Conservation (phyloP, 37 sponge, comb jelly and placozoan species). For the Aplysina aerophoba region DNA sequence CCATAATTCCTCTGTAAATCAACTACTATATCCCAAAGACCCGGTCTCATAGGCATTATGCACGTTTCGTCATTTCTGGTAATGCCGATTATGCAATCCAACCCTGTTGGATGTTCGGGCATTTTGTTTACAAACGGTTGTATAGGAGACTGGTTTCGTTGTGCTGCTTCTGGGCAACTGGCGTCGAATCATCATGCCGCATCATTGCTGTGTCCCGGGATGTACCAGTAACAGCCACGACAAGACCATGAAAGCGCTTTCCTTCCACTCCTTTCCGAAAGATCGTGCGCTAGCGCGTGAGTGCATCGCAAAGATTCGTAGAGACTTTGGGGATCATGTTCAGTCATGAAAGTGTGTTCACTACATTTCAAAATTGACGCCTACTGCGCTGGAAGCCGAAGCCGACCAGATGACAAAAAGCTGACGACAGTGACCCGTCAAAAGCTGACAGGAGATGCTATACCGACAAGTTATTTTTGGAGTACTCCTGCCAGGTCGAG, state of each 20-base stretch:
- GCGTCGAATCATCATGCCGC: constrained; percentile 18
- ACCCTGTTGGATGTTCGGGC: constrained; percentile 23
- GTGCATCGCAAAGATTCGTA: constrained; percentile 41
- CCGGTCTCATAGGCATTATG: constrained; percentile 26
- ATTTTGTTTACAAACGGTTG: neutral
- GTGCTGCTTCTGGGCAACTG: constrained; percentile 5
- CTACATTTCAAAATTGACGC: constrained; percentile 15
- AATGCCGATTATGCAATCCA: neutral
- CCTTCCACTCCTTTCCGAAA: constrained; percentile 45
- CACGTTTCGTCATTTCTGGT: constrained; percentile 26
- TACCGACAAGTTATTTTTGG: neutral
- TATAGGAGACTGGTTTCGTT: neutral
- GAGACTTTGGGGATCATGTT: constrained; percentile 29
- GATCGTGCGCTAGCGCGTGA: constrained; percentile 16
- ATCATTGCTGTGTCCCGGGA: constrained; percentile 34
- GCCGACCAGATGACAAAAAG: constrained; percentile 9
- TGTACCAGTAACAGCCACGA: constrained; percentile 12
- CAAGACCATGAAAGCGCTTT: constrained; percentile 16
- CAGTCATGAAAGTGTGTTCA: constrained; percentile 29
- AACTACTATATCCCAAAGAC: no score
- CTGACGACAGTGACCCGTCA: neutral
- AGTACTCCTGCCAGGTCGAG: constrained; percentile 10
- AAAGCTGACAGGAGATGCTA: constrained; percentile 17
- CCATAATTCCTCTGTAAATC: no score
- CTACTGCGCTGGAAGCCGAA: constrained; percentile 23